phyloP scores from a whole-genome alignment of 2,113 vertebrate genomes.

The Ovibos moschatus region DNA sequence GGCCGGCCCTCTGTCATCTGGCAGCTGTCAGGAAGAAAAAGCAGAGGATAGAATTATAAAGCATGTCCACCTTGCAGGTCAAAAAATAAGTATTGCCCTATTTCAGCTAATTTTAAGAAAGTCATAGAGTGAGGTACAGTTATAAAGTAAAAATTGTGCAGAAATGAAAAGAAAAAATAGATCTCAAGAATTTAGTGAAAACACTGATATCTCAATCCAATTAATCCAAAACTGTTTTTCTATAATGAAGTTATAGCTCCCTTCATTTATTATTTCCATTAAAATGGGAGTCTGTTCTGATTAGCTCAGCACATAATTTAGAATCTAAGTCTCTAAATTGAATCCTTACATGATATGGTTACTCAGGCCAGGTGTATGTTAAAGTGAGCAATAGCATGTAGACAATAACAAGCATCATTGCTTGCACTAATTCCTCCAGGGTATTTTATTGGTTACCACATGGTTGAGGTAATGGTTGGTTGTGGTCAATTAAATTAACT shows the following conservation, averaged over 20 bases:
- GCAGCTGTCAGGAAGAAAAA: not conserved
- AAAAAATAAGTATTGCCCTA: not conserved
- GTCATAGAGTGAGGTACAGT: not conserved
- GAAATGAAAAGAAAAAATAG: not conserved
- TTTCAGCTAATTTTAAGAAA: not conserved
- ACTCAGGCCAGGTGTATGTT: slow-evolving; percentile 18
- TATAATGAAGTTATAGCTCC: slow-evolving; percentile 23
- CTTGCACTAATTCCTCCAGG: not conserved
- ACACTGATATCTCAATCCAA: not conserved
- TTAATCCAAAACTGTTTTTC: slow-evolving; percentile 21
- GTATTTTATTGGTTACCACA: slow-evolving; percentile 3
- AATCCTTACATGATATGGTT: slow-evolving; percentile 9
- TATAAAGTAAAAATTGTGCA: not conserved
- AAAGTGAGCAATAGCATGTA: not conserved
- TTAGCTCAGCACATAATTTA: slow-evolving; percentile 30
- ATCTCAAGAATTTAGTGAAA: slow-evolving; percentile 29
- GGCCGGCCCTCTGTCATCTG: not conserved
- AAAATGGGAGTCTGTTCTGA: not conserved
- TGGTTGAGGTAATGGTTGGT: slow-evolving; percentile 6
- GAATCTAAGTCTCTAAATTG: slow-evolving; percentile 41
- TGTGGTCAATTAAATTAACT: slow-evolving; percentile 34
- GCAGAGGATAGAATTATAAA: not conserved
- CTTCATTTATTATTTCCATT: slow-evolving; percentile 49
- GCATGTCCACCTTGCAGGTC: not conserved
- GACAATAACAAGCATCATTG: not conserved